Percentiles rank a stretch among this genome's conserved stretches.
These are phyloP conservation scores for Ridgeia piscesae DNA, from an alignment of 1,140 invertebrate species.

Conservation along the genomic window DNA sequence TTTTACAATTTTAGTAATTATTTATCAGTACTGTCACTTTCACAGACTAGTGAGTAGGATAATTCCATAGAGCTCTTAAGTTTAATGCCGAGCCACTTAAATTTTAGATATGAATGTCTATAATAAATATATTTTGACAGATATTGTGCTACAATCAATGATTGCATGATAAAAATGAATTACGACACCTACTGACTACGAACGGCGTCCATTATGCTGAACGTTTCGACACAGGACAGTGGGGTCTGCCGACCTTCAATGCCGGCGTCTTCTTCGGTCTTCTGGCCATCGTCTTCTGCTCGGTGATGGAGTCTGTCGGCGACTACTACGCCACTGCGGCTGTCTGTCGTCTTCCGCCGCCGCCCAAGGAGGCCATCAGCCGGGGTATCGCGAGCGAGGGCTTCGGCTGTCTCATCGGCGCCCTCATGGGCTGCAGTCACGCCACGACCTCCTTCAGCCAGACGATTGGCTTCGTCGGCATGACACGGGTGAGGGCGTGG, in stretches of 20 bases:
- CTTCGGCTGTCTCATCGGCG: conserved; percentile 76
- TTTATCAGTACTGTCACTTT: no score
- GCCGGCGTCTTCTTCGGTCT: conserved; percentile 52
- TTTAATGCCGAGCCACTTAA: no score
- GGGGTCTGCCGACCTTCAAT: conserved; percentile 52
- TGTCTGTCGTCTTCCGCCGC: conserved; percentile 46
- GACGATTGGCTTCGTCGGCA: conserved; percentile 40
- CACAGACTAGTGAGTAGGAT: no score
- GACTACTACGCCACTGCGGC: conserved; percentile 57
- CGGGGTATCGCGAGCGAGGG: conserved; percentile 83
- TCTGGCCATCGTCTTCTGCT: conserved; percentile 51
- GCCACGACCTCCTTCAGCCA: conserved; percentile 77
- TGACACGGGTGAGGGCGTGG: conserved; percentile 35
- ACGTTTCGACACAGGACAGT: conserved; percentile 46
- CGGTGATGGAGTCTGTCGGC: conserved; percentile 57
- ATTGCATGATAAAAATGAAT: no score
- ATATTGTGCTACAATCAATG: no score
- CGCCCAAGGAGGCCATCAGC: conserved; percentile 57
- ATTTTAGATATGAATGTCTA: no score
- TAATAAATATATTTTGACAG: no score
- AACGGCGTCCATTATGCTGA: background rate
- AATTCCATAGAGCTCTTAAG: no score
- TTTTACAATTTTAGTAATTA: no score
- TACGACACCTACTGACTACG: no score
- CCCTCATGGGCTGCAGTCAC: conserved; percentile 76